Evolutionary conservation across 1,140 invertebrate genomes (phyloP).

Genomic region (Choristoneura fumiferana): DNA sequence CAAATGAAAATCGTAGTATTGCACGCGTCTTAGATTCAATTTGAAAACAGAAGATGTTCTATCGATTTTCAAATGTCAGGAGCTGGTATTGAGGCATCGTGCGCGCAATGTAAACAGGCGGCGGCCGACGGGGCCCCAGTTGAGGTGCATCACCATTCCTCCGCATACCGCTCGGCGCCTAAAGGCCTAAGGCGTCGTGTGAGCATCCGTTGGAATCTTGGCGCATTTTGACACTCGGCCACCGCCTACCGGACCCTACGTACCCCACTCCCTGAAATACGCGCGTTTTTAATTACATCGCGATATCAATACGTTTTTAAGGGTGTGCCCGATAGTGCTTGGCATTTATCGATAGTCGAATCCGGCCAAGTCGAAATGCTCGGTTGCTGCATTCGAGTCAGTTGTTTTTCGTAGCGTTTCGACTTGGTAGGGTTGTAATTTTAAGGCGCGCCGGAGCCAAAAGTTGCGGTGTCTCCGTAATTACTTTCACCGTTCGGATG

Average conservation of each 20-base stretch:
- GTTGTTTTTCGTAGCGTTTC: constrained; percentile 31
- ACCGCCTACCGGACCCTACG: constrained; percentile 52
- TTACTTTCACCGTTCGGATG: constrained; percentile 48
- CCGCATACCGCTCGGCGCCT: constrained; percentile 60
- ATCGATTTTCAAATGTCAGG: constrained; percentile 2
- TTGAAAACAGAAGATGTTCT: not conserved
- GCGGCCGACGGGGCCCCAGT: constrained; percentile 60
- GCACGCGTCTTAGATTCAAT: too few relatives aligned
- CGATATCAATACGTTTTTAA: constrained; percentile 47
- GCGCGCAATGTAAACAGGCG: constrained; percentile 55
- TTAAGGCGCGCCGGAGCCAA: constrained; percentile 53
- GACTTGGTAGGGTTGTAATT: constrained; percentile 48
- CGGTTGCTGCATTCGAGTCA: constrained; percentile 19
- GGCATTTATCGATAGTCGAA: constrained; percentile 44
- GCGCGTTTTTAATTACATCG: constrained; percentile 44
- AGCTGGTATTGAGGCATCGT: constrained; percentile 34
- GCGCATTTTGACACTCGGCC: constrained; percentile 55
- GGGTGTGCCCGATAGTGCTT: constrained; percentile 68
- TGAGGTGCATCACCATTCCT: constrained; percentile 54
- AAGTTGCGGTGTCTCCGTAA: constrained; percentile 51
- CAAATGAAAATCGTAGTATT: too few relatives aligned
- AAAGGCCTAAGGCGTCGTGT: constrained; percentile 72
- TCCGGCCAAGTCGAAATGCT: constrained; percentile 35
- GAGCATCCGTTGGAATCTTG: constrained; percentile 61
- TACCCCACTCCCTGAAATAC: constrained; percentile 51